A percentile compares a stretch with the other conserved stretches of the same genome.
These are phyloP conservation scores for Asteroscopus sphinx DNA, from an alignment of 2,888 invertebrate genomes.

Conservation along the genomic window DNA sequence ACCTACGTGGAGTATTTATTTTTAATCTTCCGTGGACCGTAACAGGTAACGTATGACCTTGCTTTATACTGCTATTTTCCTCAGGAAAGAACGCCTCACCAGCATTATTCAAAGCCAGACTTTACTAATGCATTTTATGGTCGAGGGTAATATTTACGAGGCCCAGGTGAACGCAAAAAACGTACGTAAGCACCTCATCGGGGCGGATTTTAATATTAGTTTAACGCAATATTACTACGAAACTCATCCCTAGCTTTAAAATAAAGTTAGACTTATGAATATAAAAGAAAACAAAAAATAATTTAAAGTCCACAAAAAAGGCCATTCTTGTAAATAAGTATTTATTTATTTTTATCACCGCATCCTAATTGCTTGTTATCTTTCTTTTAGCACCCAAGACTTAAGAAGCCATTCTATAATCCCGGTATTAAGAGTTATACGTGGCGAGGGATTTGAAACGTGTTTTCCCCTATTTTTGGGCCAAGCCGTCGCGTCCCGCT, in stretches of 20 bases:
- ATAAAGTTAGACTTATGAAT: slow-evolving; percentile 44
- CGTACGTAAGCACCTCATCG: slow-evolving; percentile 76
- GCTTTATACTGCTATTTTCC: slow-evolving; percentile 60
- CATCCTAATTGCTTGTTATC: slow-evolving; percentile 85
- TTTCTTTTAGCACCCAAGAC: slow-evolving; percentile 85
- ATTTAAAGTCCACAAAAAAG: slow-evolving; percentile 49
- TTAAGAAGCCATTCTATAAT: slow-evolving; percentile 87
- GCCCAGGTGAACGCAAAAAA: slow-evolving; percentile 81
- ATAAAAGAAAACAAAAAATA: slow-evolving; percentile 42
- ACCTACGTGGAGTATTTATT: slow-evolving; percentile 46
- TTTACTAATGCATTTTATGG: slow-evolving; percentile 87
- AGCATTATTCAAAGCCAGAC: slow-evolving; percentile 83
- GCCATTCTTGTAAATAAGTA: slow-evolving; percentile 59
- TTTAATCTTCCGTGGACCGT: slow-evolving; percentile 53
- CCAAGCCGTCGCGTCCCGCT: slow-evolving; percentile 76
- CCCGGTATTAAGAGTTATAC: slow-evolving; percentile 87
- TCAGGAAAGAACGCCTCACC: slow-evolving; percentile 66
- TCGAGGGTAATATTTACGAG: slow-evolving; percentile 83
- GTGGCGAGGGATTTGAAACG: slow-evolving; percentile 85
- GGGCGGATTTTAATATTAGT: slow-evolving; percentile 73
- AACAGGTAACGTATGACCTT: slow-evolving; percentile 61
- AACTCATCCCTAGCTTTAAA: slow-evolving; percentile 35
- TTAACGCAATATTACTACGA: slow-evolving; percentile 54
- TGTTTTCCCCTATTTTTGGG: slow-evolving; percentile 85
- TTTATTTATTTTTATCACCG: slow-evolving; percentile 69